phyloP scores from a whole-genome alignment of 2,797 vertebrate genomes.

The Falco naumanni region DNA sequence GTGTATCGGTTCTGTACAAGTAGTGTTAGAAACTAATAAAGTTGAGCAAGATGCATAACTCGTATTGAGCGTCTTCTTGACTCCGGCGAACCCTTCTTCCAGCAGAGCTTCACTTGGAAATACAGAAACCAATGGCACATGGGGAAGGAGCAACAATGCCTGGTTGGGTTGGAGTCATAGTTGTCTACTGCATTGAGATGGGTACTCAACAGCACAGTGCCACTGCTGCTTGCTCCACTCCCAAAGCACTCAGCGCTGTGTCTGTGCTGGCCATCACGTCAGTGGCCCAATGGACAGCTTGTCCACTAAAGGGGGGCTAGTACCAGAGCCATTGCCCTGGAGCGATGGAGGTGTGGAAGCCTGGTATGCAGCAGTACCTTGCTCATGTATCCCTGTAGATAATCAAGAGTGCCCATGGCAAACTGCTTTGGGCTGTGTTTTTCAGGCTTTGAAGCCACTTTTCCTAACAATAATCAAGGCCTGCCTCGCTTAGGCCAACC shows the following conservation, averaged over 20 bases:
- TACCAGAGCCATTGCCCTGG: neutral
- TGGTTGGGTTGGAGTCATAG: neutral
- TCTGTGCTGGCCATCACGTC: neutral
- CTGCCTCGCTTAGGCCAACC: neutral
- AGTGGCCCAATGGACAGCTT: neutral
- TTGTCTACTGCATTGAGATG: neutral
- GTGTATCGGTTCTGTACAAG: too few relatives aligned
- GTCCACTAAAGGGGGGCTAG: neutral
- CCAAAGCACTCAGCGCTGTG: fast-evolving
- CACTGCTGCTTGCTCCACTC: neutral
- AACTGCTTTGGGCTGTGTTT: neutral
- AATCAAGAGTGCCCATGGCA: neutral
- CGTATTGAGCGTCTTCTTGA: too few relatives aligned
- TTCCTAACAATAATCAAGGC: neutral
- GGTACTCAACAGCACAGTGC: neutral
- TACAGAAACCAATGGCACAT: neutral
- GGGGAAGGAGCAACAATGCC: neutral
- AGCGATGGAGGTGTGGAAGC: neutral
- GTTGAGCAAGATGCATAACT: too few relatives aligned
- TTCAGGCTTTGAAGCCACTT: neutral
- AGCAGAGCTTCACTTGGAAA: neutral
- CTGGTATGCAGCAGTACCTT: neutral
- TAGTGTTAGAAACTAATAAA: too few relatives aligned
- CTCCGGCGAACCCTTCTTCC: too few relatives aligned
- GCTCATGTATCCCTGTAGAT: neutral